These are phyloP conservation scores for Marasmarcha lunaedactyla DNA, from an alignment of 2,888 invertebrate genomes.

Conservation along the genomic window DNA sequence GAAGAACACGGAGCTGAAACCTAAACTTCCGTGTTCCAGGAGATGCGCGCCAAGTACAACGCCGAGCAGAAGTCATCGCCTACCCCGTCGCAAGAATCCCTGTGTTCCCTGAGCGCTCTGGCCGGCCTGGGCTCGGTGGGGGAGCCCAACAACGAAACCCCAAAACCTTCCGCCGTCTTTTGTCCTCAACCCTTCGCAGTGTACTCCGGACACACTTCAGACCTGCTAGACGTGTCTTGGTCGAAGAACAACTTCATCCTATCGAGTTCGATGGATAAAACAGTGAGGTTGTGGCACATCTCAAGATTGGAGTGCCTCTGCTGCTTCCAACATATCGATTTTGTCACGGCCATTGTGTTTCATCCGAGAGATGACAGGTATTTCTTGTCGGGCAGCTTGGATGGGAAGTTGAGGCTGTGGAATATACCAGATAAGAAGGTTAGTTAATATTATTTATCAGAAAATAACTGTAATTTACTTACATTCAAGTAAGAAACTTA, in stretches of 20 bases:
- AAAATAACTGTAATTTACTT: no score
- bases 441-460: background rate
- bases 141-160: slow-evolving; percentile 69
- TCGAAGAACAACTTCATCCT: slow-evolving; percentile 98
- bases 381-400: slow-evolving; percentile 96
- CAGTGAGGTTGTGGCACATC: slow-evolving; percentile 96
- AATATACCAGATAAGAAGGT: slow-evolving; percentile 98
- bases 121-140: no score
- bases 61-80: slow-evolving; percentile 90
- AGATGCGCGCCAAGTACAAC: slow-evolving; percentile 95
- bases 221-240: slow-evolving; percentile 97
- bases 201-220: slow-evolving; percentile 95
- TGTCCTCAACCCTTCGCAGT: slow-evolving; percentile 92
- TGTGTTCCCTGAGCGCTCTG: slow-evolving; percentile 72
- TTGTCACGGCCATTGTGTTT: slow-evolving; percentile 98
- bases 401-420: slow-evolving; percentile 98
- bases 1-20: background rate
- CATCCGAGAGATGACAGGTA: slow-evolving; percentile 93
- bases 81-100: slow-evolving; percentile 91
- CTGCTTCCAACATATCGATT: slow-evolving; percentile 99
- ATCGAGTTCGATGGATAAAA: slow-evolving; percentile 99
- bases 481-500: no score
- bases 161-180: slow-evolving; percentile 78
- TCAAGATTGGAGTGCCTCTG: slow-evolving; percentile 97
- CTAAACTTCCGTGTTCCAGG: slow-evolving; percentile 54